Conservation (phyloP, 2,113 vertebrate species). For the Scomber colias region DNA sequence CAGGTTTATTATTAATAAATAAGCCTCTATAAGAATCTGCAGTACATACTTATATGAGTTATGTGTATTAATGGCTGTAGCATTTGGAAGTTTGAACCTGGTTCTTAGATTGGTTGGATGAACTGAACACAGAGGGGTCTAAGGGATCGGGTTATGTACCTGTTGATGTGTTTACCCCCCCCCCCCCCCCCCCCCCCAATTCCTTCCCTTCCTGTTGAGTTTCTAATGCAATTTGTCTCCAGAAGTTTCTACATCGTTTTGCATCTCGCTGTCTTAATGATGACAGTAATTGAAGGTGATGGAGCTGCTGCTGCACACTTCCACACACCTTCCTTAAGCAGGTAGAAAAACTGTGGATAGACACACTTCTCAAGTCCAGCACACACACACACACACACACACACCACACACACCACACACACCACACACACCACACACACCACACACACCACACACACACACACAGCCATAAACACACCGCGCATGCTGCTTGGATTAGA, state of each 20-base stretch:
- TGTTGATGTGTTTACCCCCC: too few species aligned
- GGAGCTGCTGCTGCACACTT: conserved; percentile 50
- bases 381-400: background rate
- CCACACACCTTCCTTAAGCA: conserved; percentile 35
- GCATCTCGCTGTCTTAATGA: conserved; percentile 50
- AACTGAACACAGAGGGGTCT: conserved; percentile 6
- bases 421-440: too few species aligned
- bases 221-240: background rate
- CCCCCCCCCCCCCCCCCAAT: too few species aligned
- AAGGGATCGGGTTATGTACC: background rate
- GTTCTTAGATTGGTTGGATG: background rate
- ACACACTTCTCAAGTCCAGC: background rate
- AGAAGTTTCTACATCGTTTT: conserved; percentile 12
- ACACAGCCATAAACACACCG: too few species aligned
- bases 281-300: conserved; percentile 64
- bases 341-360: conserved; percentile 20
- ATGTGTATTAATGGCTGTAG: background rate
- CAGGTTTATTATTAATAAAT: conserved; percentile 1
- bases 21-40: background rate
- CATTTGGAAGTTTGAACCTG: background rate
- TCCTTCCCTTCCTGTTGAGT: too few species aligned
- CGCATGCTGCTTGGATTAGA: background rate
- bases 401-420: background rate
- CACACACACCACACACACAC: too few species aligned
- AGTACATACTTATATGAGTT: background rate